Evolutionary conservation across 2,113 vertebrate genomes (phyloP), one percentile per base, ranked within the genome.

Genomic region (Calonectris borealis): DNA sequence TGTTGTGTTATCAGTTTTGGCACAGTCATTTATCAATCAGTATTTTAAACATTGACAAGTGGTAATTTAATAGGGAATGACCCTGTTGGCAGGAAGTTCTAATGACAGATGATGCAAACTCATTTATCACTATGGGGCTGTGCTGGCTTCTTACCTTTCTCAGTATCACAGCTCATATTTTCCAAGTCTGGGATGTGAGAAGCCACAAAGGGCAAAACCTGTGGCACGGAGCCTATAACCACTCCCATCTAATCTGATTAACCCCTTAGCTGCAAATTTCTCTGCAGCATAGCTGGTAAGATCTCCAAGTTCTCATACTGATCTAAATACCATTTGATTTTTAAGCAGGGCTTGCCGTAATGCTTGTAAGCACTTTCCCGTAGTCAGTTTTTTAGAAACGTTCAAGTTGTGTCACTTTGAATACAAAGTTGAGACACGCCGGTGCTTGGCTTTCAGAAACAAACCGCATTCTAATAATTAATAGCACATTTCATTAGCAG

Each of bases 11-110:
- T 98, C 98, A 98, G 98, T 98, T 98, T 98, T 98, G 98, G 98
- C 98, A 98, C 96, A 97, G 98, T 98, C 99, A 99, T 99, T 99
- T 99, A 99, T 99, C 99, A 99, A 99, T 99, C 99, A 99, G 98
- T 98, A 98, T 99, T 99, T 98, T 99, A 98, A 99, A 98, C 99
- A 99, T 99, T 99, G 99, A 99, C 99, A 99, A 99, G 99, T 99
- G 98, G 98, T 99, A 99, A 99, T 99, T 99, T 99, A 99, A 99
- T 99, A 99, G 98, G 96, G 98, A 99, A 98, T 99, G 99, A 99
- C 99, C 99, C 98, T 98, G 98, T 99, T 99, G 98, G 98, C 99
- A 99, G 99, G 98, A 99, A 99, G 98, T 98, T 98, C 97, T 98
- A 98, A 98, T 98, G 99, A 99, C 99, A 99, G 99, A 99, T 99